Base-by-base conservation (phyloP, 2,113 vertebrate genomes). In the Psettodes erumei region DNA sequence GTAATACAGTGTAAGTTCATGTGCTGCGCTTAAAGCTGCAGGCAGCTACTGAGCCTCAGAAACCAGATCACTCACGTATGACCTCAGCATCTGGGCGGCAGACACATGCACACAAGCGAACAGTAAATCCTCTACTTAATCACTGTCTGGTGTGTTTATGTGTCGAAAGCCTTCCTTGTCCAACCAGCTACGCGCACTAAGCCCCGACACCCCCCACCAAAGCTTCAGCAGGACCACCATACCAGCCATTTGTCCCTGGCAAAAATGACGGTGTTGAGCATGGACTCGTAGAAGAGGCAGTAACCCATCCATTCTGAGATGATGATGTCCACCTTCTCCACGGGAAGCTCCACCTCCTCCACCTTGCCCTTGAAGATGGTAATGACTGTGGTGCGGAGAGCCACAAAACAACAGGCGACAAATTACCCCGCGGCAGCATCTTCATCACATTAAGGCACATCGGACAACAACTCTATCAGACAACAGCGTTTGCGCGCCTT, bases 301-400 rank as follows among this genome's bases (percentile, higher is more conserved):
- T 99, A 99, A 83, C 98, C 98, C 97, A 99, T 99, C 98, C 98
- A 99, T 91, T 99, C 98, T 4, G 96, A 99, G 93, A 99, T 96
- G 86, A 99, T 99, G 77, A 99, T 98, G 93, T 99, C 97, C 81
- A 99, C 97, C 88, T 98, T 95, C 82, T 98, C 97, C 94, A 98
- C 96, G 0, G 98, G 98, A 54, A 99, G 91, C 84, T 99, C 97
- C 85, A 98, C 96, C 92, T 99, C 98, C 89, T 99, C 98, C 89
- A 99, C 98, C 92, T 99, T 99, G 68, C 97, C 98, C 90, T 97
- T 98, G 94, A 98, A 97, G 94, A 99, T 98, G 92, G 96, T 99
- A 90, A 99, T 98, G 84, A 98, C 98, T 99, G 92, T 55, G 80
- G 42, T 6, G 62, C 4, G 92, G 7, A 71, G 74, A 85, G 58